Evolutionary conservation across 2,113 vertebrate species (phyloP).

Genomic region (Plectropomus leopardus): DNA sequence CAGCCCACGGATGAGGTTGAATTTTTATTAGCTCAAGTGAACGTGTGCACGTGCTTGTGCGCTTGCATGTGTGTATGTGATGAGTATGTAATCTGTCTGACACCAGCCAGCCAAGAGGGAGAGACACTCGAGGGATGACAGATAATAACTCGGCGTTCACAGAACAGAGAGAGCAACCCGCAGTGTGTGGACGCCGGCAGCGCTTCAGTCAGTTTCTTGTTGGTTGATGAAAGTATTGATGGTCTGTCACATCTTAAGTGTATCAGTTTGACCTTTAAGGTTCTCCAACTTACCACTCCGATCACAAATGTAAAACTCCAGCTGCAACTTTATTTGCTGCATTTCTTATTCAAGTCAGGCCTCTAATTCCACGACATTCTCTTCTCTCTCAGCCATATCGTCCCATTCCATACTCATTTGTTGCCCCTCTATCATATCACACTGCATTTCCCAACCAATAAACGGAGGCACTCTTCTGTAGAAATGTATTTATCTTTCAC

Average conservation of each 20-base stretch:
- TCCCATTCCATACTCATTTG: slow-evolving; percentile 81
- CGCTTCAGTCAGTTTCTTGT: slow-evolving; percentile 21
- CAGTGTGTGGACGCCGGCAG: slow-evolving; percentile 37
- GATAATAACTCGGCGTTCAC: slow-evolving; percentile 54
- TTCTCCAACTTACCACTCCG: slow-evolving; percentile 13
- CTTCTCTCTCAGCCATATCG: slow-evolving; percentile 74
- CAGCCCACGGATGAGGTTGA: slow-evolving; percentile 72
- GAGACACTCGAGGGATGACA: slow-evolving; percentile 62
- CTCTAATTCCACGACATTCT: slow-evolving; percentile 69
- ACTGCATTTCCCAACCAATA: slow-evolving; percentile 85
- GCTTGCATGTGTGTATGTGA: slow-evolving; percentile 61
- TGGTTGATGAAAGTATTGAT: slow-evolving; percentile 41
- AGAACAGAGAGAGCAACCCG: slow-evolving; percentile 37
- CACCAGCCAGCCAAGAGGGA: slow-evolving; percentile 75
- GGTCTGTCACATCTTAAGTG: slow-evolving; percentile 21
- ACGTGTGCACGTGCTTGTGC: slow-evolving; percentile 57
- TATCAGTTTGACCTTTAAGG: background rate
- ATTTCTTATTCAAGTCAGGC: slow-evolving; percentile 75
- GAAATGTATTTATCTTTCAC: slow-evolving; percentile 87
- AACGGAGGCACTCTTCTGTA: slow-evolving; percentile 84
- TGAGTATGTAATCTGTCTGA: slow-evolving; percentile 81
- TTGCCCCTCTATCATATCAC: slow-evolving; percentile 84
- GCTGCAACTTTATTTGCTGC: slow-evolving; percentile 30
- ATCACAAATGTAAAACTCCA: slow-evolving; percentile 30
- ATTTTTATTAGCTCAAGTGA: slow-evolving; percentile 81